A percentile compares a stretch with the other conserved stretches of the same genome.
phyloP scores from a whole-genome alignment of 30 jellyfish, hydroid and myxozoan genomes.

The Aurelia sp. region DNA sequence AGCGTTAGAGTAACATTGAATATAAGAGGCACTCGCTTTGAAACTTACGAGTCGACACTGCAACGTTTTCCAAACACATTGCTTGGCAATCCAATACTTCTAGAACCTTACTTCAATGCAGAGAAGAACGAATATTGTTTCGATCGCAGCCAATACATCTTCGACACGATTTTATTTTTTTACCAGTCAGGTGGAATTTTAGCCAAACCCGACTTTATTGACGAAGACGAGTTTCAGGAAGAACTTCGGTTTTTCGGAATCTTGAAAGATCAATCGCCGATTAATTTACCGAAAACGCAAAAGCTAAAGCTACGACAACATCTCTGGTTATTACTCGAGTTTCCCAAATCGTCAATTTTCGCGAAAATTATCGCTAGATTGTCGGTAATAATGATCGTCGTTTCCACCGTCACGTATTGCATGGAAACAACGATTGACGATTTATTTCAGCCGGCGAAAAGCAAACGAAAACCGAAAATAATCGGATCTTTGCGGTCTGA shows the following conservation, averaged over 20 bases:
- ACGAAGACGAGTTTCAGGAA: conserved; percentile 61
- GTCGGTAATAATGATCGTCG: conserved; percentile 32
- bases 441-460: neutral
- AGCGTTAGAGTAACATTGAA: conserved; percentile 5
- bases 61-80: conserved; percentile 70
- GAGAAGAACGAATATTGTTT: conserved; percentile 30
- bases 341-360: conserved; percentile 33
- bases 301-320: neutral
- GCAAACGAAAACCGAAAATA: neutral
- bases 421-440: conserved; percentile 39
- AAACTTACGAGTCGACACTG: conserved; percentile 69
- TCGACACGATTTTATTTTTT: conserved; percentile 68
- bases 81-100: conserved; percentile 57
- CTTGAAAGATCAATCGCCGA: conserved; percentile 16
- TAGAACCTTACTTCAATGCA: conserved; percentile 41
- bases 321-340: conserved; percentile 42
- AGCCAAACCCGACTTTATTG: conserved; percentile 62
- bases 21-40: conserved; percentile 66
- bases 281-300: neutral
- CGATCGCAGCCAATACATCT: conserved; percentile 60
- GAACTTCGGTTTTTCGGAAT: conserved; percentile 80
- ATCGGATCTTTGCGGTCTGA: neutral
- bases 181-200: conserved; percentile 78
- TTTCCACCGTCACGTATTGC: conserved; percentile 63
- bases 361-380: conserved; percentile 49